phyloP scores from a whole-genome alignment of 2,113 vertebrate species.

The Sporophila hypoxantha region DNA sequence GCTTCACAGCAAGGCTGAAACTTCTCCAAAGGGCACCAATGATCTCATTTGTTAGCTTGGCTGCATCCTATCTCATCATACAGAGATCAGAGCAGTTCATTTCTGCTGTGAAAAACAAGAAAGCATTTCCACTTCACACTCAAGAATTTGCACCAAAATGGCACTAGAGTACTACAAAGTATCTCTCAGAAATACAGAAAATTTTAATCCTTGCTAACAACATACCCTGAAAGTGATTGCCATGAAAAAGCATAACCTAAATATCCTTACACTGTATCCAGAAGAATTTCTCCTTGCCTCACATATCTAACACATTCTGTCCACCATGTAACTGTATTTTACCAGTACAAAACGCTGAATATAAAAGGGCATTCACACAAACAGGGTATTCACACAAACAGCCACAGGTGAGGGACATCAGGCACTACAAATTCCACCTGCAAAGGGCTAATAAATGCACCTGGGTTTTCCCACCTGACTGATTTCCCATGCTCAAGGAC shows the following conservation, averaged over 20 bases:
- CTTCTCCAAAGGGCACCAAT: background rate
- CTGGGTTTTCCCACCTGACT: background rate
- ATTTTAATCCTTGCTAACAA: background rate
- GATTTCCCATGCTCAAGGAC: background rate
- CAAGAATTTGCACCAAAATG: background rate
- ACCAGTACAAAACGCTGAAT: background rate
- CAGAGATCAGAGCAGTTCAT: background rate
- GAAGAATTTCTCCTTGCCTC: background rate
- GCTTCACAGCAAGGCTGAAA: background rate
- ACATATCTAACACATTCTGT: background rate
- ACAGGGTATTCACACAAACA: background rate
- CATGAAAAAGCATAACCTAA: background rate
- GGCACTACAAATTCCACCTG: background rate
- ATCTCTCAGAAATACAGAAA: background rate
- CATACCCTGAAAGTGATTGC: background rate
- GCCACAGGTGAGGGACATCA: background rate
- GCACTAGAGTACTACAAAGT: background rate
- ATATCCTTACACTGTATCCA: background rate
- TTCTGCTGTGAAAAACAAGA: background rate
- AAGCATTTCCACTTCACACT: background rate
- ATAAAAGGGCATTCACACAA: background rate
- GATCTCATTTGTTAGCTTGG: background rate
- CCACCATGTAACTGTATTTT: accelerated
- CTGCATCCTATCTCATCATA: background rate
- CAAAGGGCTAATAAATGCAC: background rate